Percentiles rank a stretch among this genome's conserved stretches.
phyloP scores from a whole-genome alignment of 2,888 invertebrate genomes.

The Phasia obesa region DNA sequence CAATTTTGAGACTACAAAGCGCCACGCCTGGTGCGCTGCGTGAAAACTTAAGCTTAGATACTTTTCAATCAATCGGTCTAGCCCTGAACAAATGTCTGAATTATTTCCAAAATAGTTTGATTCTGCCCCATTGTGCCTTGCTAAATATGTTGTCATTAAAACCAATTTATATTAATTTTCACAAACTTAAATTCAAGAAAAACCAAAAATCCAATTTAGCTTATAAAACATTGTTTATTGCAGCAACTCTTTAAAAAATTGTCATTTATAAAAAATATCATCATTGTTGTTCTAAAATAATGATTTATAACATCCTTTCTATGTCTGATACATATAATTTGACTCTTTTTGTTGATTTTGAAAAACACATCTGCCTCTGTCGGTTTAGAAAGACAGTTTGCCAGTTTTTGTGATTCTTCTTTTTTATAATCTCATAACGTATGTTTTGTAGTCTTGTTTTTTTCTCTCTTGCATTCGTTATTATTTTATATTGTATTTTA shows the following conservation, averaged over 20 bases:
- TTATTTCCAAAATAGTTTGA: too few species aligned
- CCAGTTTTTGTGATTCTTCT: constrained; percentile 34
- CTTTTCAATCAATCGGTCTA: too few species aligned
- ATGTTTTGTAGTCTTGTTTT: constrained; percentile 42
- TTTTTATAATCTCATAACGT: constrained; percentile 62
- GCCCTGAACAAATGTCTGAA: too few species aligned
- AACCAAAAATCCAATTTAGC: not conserved
- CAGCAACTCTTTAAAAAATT: constrained; percentile 38
- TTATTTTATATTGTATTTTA: constrained; percentile 59
- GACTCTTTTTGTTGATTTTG: constrained; percentile 27
- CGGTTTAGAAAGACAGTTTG: constrained; percentile 44
- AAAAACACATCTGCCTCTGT: constrained; percentile 65
- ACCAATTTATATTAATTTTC: not conserved
- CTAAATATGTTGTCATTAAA: too few species aligned
- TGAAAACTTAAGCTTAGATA: too few species aligned
- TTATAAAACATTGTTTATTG: not conserved
- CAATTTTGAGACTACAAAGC: too few species aligned
- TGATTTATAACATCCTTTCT: constrained; percentile 69
- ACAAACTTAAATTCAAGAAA: not conserved
- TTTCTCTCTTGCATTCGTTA: not conserved
- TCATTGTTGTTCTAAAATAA: constrained; percentile 51
- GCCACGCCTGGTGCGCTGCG: too few species aligned
- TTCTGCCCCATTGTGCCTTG: too few species aligned
- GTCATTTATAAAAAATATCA: constrained; percentile 61
- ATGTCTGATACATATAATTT: constrained; percentile 29